A percentile compares a stretch with the other conserved stretches of the same genome.
phyloP scores from a whole-genome alignment of 2,113 vertebrate species.

The Tursiops truncatus region DNA sequence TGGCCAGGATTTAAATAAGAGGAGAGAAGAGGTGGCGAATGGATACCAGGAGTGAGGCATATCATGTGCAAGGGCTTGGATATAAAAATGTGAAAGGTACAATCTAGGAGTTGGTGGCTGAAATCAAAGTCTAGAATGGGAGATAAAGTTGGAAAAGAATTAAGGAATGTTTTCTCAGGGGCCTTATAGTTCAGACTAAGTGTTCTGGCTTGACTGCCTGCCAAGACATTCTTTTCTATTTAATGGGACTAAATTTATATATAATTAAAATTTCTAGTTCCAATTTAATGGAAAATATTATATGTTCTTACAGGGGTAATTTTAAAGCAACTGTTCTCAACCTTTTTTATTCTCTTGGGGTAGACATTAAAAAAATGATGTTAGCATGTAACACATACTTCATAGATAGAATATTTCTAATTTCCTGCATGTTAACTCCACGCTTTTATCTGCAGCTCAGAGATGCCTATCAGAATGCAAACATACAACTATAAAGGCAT shows the following conservation, averaged over 20 bases:
- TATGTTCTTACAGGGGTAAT: slow-evolving; percentile 30
- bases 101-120: not conserved
- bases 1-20: slow-evolving; percentile 41
- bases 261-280: slow-evolving; percentile 70
- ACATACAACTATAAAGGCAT: not conserved
- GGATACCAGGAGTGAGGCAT: not conserved
- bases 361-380: slow-evolving; percentile 26
- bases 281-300: slow-evolving; percentile 71
- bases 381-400: not conserved
- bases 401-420: slow-evolving; percentile 22
- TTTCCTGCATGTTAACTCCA: not conserved
- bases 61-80: not conserved
- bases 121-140: slow-evolving; percentile 51
- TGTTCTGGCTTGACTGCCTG: slow-evolving; percentile 69
- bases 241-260: slow-evolving; percentile 72
- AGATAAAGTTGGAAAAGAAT: slow-evolving; percentile 56
- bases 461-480: not conserved
- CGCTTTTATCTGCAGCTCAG: not conserved
- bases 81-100: not conserved
- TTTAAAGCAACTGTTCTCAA: slow-evolving; percentile 60
- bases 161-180: slow-evolving; percentile 43
- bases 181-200: slow-evolving; percentile 54
- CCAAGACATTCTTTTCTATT: slow-evolving; percentile 71
- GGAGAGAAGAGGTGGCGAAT: not conserved
- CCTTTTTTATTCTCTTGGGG: slow-evolving; percentile 40